Percentiles rank a stretch among this genome's conserved stretches.
These are phyloP conservation scores for Patiria pectinifera DNA, from an alignment of 53 echinoderm and acorn worm genomes.

Conservation along the genomic window DNA sequence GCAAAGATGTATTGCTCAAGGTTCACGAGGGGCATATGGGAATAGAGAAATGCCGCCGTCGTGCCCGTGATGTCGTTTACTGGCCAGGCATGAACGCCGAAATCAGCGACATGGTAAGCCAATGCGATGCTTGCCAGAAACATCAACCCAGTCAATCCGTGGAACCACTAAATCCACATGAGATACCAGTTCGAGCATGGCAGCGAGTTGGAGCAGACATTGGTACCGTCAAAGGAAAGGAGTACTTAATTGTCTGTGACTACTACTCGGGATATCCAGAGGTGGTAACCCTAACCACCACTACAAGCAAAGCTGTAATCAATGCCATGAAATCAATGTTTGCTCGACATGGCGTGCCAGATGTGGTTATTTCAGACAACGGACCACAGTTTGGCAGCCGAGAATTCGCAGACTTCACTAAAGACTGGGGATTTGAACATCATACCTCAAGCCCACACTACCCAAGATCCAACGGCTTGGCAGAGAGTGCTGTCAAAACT, in stretches of 20 bases:
- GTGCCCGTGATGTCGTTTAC: conserved; percentile 13
- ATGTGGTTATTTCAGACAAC: conserved; percentile 36
- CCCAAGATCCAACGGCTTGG: conserved; percentile 41
- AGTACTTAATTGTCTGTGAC: conserved; percentile 11
- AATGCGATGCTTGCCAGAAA: conserved; percentile 22
- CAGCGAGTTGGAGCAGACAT: conserved; percentile 24
- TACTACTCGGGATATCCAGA: conserved; percentile 14
- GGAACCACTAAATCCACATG: conserved; percentile 24
- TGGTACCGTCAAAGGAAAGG: background rate
- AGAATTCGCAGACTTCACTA: conserved; percentile 39
- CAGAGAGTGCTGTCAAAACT: conserved; percentile 40
- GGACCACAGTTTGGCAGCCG: conserved; percentile 29
- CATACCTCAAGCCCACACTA: conserved; percentile 26
- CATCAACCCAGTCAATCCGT: background rate
- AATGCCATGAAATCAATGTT: conserved; percentile 34
- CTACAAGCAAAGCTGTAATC: background rate
- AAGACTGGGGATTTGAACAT: conserved; percentile 59
- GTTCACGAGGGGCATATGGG: conserved; percentile 27
- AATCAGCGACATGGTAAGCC: conserved; percentile 24
- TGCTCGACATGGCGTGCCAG: conserved; percentile 43
- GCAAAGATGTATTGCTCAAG: conserved; percentile 4
- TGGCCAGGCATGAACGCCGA: conserved; percentile 14
- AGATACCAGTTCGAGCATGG: conserved; percentile 10
- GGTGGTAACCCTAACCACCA: conserved; percentile 21
- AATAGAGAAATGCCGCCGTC: conserved; percentile 8